Evolutionary conservation across 2,888 invertebrate genomes (phyloP).

Genomic region (Drosophila parthenogenetica): DNA sequence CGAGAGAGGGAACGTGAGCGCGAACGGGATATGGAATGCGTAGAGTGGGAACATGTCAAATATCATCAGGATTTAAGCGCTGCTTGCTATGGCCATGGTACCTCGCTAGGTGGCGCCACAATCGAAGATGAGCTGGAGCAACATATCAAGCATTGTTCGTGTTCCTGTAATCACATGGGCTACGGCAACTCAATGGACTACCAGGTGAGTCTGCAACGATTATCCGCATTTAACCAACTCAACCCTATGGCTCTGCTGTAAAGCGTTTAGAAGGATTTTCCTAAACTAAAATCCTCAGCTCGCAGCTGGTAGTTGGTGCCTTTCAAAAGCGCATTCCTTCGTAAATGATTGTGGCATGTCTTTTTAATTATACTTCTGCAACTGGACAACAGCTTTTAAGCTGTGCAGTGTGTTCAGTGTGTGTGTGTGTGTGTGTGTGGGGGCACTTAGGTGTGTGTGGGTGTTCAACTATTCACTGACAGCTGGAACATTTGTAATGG

Average conservation of each 20-base stretch:
- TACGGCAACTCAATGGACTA: conserved; percentile 97
- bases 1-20: conserved; percentile 20
- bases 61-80: conserved; percentile 54
- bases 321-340: conserved; percentile 40
- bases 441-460: conserved; percentile 3
- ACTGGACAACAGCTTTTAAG: conserved; percentile 18
- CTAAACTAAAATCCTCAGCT: conserved; percentile 5
- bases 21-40: conserved; percentile 12
- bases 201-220: conserved; percentile 87
- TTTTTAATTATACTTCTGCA: conserved; percentile 52
- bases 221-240: neutral
- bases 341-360: conserved; percentile 63
- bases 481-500: conserved; percentile 45
- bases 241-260: neutral
- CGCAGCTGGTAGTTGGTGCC: no score
- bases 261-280: conserved; percentile 1
- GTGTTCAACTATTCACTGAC: conserved; percentile 35
- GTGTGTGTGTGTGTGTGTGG: conserved; percentile 1
- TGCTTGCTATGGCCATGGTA: conserved; percentile 57
- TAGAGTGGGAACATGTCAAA: conserved; percentile 33
- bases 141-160: conserved; percentile 95
- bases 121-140: conserved; percentile 93
- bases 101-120: conserved; percentile 39
- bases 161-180: conserved; percentile 97
- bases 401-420: neutral